These are phyloP conservation scores for Leptinotarsa haldemani DNA, from an alignment of 2,888 invertebrate species.

Conservation along the genomic window DNA sequence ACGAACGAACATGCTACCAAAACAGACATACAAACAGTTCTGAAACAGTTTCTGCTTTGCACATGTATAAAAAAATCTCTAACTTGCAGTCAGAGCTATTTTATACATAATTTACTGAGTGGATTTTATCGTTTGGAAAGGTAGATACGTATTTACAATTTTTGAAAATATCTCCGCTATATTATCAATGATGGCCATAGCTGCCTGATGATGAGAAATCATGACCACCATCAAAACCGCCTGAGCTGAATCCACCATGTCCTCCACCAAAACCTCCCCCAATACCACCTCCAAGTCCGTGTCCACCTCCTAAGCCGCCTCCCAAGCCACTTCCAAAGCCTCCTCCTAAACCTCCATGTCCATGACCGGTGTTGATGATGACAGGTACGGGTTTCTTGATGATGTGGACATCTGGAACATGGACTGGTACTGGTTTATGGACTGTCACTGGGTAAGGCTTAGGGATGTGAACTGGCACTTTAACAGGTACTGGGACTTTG, in stretches of 20 bases:
- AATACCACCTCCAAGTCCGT: constrained; percentile 30
- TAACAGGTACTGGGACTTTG: constrained; percentile 58
- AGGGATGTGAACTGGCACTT: constrained; percentile 56
- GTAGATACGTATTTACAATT: constrained; percentile 19
- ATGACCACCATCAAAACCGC: constrained; percentile 48
- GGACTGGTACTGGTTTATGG: constrained; percentile 64
- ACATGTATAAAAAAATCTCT: constrained; percentile 29
- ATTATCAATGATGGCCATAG: constrained; percentile 49
- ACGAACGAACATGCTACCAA: constrained; percentile 42
- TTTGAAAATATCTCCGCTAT: background rate
- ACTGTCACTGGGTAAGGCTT: constrained; percentile 63
- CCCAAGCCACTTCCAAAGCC: constrained; percentile 45
- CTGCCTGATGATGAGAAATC: constrained; percentile 38
- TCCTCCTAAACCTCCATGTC: constrained; percentile 47
- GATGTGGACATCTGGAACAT: constrained; percentile 67
- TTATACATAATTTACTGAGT: constrained; percentile 29
- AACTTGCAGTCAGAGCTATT: constrained; percentile 38
- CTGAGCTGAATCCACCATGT: constrained; percentile 45
- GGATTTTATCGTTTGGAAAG: background rate
- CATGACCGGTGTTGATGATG: constrained; percentile 57
- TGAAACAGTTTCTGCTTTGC: constrained; percentile 31
- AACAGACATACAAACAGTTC: constrained; percentile 38
- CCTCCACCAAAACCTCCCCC: constrained; percentile 41
- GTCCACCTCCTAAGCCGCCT: constrained; percentile 36
- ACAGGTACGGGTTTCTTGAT: constrained; percentile 69